These are phyloP conservation scores for Eulithis prunata DNA, from an alignment of 2,888 invertebrate species.

Conservation along the genomic window DNA sequence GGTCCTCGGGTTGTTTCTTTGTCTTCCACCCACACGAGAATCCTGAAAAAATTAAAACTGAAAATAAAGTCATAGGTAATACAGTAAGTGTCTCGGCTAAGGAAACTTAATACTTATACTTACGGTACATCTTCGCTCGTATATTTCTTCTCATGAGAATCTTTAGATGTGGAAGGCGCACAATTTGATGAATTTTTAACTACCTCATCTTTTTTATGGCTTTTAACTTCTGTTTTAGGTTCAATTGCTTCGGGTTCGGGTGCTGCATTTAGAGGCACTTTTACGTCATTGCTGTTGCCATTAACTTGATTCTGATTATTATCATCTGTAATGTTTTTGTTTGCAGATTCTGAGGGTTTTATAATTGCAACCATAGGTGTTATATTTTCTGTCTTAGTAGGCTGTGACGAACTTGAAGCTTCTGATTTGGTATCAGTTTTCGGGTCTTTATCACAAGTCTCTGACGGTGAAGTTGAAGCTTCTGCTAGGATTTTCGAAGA, in stretches of 20 bases:
- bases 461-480: conserved; percentile 43
- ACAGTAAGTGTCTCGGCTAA: not conserved
- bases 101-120: conserved; percentile 42
- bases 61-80: not conserved
- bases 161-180: conserved; percentile 44
- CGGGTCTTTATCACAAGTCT: conserved; percentile 2
- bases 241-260: not conserved
- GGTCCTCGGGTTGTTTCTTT: conserved; percentile 92
- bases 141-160: conserved; percentile 31
- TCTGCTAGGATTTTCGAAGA: conserved; percentile 72
- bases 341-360: conserved; percentile 1
- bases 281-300: not conserved
- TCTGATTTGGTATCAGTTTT: conserved; percentile 16
- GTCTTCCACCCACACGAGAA: conserved; percentile 93
- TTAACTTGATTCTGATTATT: not conserved
- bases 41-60: conserved; percentile 71
- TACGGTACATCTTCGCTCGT: conserved; percentile 53
- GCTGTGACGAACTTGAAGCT: not conserved
- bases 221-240: conserved; percentile 20
- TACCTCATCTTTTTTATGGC: conserved; percentile 27
- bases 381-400: conserved; percentile 2
- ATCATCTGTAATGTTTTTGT: conserved; percentile 1
- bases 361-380: not conserved
- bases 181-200: conserved; percentile 19
- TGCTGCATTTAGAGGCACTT: not conserved